Conservation (phyloP, 2,113 vertebrate species). For the Xerus inauris region DNA sequence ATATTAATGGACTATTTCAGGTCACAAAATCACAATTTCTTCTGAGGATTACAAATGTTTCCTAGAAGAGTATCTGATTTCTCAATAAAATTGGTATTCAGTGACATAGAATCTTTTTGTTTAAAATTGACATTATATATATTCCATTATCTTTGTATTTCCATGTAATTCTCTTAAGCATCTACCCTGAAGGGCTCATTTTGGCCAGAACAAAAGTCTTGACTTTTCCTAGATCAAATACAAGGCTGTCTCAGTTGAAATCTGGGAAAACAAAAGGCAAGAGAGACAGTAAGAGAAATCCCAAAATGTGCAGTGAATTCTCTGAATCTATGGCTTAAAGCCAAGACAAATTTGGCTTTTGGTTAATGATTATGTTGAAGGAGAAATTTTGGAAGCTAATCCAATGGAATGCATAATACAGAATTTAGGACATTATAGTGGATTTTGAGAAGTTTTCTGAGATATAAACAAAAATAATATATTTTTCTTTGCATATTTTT, state of each 20-base stretch:
- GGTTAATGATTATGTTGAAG: neutral
- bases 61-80: neutral
- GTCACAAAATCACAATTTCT: neutral
- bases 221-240: neutral
- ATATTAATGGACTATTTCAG: neutral
- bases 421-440: neutral
- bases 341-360: constrained; percentile 1
- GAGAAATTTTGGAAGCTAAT: neutral
- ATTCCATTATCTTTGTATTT: neutral
- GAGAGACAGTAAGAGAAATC: neutral
- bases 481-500: neutral
- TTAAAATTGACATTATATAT: constrained; percentile 33
- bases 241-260: neutral
- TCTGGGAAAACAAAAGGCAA: neutral
- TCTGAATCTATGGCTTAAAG: neutral
- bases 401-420: neutral
- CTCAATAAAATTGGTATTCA: neutral
- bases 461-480: neutral
- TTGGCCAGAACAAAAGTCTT: neutral
- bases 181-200: neutral
- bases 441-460: neutral
- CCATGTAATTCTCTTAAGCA: neutral
- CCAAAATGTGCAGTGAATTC: neutral
- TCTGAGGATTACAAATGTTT: constrained; percentile 6
- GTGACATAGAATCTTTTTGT: neutral